phyloP scores from a whole-genome alignment of 2,113 vertebrate genomes.

The Sciurus niger region DNA sequence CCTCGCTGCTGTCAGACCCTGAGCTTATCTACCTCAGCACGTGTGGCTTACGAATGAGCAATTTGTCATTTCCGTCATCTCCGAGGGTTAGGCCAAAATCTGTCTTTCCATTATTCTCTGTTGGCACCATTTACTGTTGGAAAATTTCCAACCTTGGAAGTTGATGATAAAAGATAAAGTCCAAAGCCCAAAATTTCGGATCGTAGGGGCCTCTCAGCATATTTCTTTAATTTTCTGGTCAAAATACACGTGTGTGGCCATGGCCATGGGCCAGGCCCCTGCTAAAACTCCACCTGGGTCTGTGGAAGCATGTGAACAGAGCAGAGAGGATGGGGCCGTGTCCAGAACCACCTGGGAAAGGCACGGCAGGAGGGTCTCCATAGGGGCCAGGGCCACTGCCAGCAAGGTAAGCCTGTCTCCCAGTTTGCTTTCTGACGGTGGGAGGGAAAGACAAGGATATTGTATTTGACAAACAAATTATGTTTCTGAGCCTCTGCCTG shows the following conservation, averaged over 20 bases:
- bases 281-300: too few relatives aligned
- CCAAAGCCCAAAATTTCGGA: neutral
- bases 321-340: too few relatives aligned
- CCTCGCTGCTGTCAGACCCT: accelerated
- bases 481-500: neutral
- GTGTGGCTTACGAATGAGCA: neutral
- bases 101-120: neutral
- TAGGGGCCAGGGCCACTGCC: neutral
- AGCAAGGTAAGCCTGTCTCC: accelerated
- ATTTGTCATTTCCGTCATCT: neutral
- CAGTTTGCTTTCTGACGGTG: neutral
- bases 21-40: neutral
- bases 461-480: neutral
- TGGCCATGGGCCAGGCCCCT: accelerated
- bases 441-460: neutral
- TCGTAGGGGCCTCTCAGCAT: neutral
- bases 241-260: accelerated
- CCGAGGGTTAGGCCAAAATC: neutral
- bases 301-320: accelerated
- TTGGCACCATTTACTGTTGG: neutral
- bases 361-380: accelerated
- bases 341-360: neutral
- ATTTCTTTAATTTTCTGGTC: neutral
- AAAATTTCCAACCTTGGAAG: neutral
- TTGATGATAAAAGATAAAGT: neutral